These are phyloP conservation scores for Rapana venosa DNA, from an alignment of 2,888 invertebrate genomes.

Conservation along the genomic window DNA sequence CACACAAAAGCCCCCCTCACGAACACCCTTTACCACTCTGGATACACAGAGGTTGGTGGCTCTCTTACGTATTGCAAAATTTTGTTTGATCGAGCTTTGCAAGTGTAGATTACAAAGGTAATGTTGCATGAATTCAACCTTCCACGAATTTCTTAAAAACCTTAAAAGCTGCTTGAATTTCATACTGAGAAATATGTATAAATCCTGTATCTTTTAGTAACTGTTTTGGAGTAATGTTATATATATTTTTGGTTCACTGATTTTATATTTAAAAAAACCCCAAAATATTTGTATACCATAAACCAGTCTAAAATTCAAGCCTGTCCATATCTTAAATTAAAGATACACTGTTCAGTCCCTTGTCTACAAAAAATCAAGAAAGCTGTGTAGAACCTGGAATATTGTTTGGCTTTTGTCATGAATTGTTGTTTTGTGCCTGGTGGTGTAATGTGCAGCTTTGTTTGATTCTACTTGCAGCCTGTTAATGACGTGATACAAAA, in stretches of 20 bases:
- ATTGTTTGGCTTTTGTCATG: neutral
- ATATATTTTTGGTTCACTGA: too few relatives aligned
- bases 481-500: constrained; percentile 6
- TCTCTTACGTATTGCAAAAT: neutral
- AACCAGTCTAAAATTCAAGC: too few relatives aligned
- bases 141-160: neutral
- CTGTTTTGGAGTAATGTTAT: too few relatives aligned
- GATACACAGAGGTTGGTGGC: neutral
- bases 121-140: neutral
- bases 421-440: constrained; percentile 1
- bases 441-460: constrained; percentile 11
- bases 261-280: too few relatives aligned
- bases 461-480: neutral
- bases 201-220: too few relatives aligned
- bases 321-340: too few relatives aligned
- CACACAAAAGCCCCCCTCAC: neutral
- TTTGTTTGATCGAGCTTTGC: neutral
- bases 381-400: too few relatives aligned
- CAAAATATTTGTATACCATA: too few relatives aligned
- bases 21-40: neutral
- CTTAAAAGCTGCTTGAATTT: too few relatives aligned
- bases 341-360: too few relatives aligned
- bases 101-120: neutral
- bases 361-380: too few relatives aligned
- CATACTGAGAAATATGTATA: too few relatives aligned